Conservation (phyloP, 2,888 invertebrate species). For the Rotaria sp. region DNA sequence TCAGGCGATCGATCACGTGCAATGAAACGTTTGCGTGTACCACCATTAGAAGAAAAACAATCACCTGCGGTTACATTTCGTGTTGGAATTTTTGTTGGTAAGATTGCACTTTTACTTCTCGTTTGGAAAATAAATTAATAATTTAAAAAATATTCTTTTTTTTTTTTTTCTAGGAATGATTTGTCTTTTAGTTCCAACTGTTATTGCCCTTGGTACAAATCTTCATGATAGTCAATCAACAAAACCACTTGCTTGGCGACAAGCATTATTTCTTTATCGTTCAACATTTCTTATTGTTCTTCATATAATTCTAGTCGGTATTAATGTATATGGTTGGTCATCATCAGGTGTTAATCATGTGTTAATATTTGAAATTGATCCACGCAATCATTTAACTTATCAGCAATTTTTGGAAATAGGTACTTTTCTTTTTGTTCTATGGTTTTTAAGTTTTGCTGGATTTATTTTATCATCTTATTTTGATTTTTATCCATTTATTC, state of each 20-base stretch:
- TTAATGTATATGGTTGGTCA: conserved; percentile 93
- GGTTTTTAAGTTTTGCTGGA: conserved; percentile 80
- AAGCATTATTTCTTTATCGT: conserved; percentile 82
- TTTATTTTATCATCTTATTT: conserved; percentile 74
- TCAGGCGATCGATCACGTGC: conserved; percentile 88
- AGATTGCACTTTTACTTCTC: no score
- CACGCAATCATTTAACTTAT: conserved; percentile 75
- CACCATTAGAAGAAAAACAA: conserved; percentile 83
- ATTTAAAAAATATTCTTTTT: not conserved
- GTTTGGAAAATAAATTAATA: no score
- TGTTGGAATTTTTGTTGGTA: conserved; percentile 71
- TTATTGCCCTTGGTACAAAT: conserved; percentile 22
- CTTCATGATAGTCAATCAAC: conserved; percentile 25
- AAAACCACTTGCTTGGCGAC: conserved; percentile 53
- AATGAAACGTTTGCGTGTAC: conserved; percentile 92
- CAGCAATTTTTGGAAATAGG: conserved; percentile 83
- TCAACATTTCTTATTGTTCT: conserved; percentile 84
- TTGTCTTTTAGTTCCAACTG: conserved; percentile 38
- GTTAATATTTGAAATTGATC: conserved; percentile 89
- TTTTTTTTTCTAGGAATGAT: conserved; percentile 52
- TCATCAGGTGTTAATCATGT: conserved; percentile 97
- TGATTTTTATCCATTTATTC: conserved; percentile 81
- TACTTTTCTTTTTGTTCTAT: conserved; percentile 51
- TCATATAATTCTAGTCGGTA: conserved; percentile 84
- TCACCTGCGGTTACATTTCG: conserved; percentile 56